A percentile compares a stretch with the other conserved stretches of the same genome.
phyloP scores from a whole-genome alignment of 2,797 vertebrate species.

The Spatula versicolor region DNA sequence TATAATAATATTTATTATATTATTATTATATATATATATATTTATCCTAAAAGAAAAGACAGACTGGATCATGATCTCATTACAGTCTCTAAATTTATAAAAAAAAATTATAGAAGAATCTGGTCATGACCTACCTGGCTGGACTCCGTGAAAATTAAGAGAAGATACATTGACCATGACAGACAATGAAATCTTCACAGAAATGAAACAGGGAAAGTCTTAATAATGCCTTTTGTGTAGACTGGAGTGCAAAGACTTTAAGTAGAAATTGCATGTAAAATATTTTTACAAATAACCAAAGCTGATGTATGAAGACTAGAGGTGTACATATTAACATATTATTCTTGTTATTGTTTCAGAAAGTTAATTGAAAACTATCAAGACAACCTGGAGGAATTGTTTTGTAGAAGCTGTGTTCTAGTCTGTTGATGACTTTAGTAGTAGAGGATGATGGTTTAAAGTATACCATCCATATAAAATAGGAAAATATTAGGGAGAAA shows the following conservation, averaged over 20 bases:
- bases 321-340: not conserved
- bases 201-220: slow-evolving; percentile 7
- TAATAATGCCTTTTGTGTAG: not conserved
- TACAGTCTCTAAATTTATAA: slow-evolving; percentile 48
- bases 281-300: not conserved
- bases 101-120: slow-evolving; percentile 40
- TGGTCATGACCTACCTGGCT: slow-evolving; percentile 53
- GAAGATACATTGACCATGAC: slow-evolving; percentile 48
- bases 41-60: slow-evolving; percentile 28
- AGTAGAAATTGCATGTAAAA: not conserved
- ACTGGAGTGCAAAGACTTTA: not conserved
- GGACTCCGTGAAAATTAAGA: slow-evolving; percentile 46
- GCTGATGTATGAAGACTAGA: not conserved
- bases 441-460: not conserved
- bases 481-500: not conserved
- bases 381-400: not conserved
- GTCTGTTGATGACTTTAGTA: not conserved
- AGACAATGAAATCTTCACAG: slow-evolving; percentile 30
- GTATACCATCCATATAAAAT: not conserved
- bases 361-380: not conserved
- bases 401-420: not conserved
- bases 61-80: slow-evolving; percentile 38
- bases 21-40: not conserved
- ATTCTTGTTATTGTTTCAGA: not conserved
- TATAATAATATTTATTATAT: too few species aligned